Percentiles rank a stretch among this genome's conserved stretches.
These are phyloP conservation scores for Cirrhinus molitorella DNA, from an alignment of 2,797 vertebrate genomes.

Conservation along the genomic window DNA sequence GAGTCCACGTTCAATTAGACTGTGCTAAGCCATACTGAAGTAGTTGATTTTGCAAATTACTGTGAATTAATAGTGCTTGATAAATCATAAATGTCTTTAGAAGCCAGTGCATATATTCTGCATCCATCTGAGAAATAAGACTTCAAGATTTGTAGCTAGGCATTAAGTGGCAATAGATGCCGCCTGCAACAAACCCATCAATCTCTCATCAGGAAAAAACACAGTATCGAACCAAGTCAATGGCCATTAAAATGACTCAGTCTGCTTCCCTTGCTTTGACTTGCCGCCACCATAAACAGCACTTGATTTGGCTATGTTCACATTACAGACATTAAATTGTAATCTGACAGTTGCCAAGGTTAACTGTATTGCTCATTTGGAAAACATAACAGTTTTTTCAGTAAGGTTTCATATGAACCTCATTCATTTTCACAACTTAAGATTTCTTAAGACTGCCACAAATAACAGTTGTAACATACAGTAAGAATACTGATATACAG, in stretches of 20 bases:
- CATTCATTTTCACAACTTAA: no score
- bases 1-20: conserved; percentile 2
- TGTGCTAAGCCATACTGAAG: neutral
- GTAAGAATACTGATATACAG: neutral
- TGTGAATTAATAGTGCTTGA: conserved; percentile 27
- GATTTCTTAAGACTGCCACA: neutral
- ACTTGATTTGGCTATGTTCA: conserved; percentile 38
- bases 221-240: conserved; percentile 59
- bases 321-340: conserved; percentile 28
- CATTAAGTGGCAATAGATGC: conserved; percentile 62
- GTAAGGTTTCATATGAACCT: neutral
- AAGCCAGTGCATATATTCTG: conserved; percentile 43
- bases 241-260: conserved; percentile 71
- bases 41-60: conserved; percentile 35
- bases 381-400: neutral
- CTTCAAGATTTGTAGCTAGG: conserved; percentile 53
- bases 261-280: conserved; percentile 66
- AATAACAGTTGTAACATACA: neutral
- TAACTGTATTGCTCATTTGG: neutral
- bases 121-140: conserved; percentile 49
- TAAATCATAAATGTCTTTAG: conserved; percentile 13
- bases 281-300: conserved; percentile 58
- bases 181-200: conserved; percentile 61
- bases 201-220: conserved; percentile 63
- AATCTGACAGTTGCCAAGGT: neutral